Conservation (phyloP, 2,888 invertebrate genomes). For the Thereva unica region DNA sequence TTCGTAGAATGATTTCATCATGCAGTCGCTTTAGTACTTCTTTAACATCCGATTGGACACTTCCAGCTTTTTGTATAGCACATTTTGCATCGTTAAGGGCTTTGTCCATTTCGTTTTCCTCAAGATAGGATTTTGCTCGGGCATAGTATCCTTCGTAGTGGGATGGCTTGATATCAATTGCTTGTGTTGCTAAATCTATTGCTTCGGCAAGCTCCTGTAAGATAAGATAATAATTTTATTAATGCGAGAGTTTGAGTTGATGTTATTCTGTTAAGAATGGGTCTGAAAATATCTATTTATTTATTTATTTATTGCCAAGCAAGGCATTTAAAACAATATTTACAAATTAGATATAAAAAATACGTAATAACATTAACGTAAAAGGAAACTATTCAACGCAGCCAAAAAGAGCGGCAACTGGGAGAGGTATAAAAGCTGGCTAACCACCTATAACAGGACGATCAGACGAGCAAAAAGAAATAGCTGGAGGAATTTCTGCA, state of each 20-base stretch:
- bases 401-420: too few relatives aligned
- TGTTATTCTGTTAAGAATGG: not conserved
- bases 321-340: too few relatives aligned
- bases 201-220: conserved; percentile 82
- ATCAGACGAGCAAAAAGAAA: too few relatives aligned
- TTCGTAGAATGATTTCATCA: conserved; percentile 25
- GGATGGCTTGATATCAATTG: conserved; percentile 79
- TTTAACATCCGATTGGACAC: conserved; percentile 38
- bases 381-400: too few relatives aligned
- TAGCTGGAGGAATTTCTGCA: too few relatives aligned
- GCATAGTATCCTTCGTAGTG: conserved; percentile 94
- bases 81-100: conserved; percentile 82
- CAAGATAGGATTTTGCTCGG: conserved; percentile 82
- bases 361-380: too few relatives aligned
- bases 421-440: too few relatives aligned
- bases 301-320: too few relatives aligned
- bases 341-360: too few relatives aligned
- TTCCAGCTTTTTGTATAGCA: conserved; percentile 61
- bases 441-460: too few relatives aligned
- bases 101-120: conserved; percentile 72
- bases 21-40: conserved; percentile 39
- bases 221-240: conserved; percentile 36
- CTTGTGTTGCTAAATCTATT: conserved; percentile 84
- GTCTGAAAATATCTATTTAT: too few relatives aligned
- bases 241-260: conserved; percentile 5